Conservation (phyloP, 1,140 invertebrate species). For the Drosophila subpulchrella region DNA sequence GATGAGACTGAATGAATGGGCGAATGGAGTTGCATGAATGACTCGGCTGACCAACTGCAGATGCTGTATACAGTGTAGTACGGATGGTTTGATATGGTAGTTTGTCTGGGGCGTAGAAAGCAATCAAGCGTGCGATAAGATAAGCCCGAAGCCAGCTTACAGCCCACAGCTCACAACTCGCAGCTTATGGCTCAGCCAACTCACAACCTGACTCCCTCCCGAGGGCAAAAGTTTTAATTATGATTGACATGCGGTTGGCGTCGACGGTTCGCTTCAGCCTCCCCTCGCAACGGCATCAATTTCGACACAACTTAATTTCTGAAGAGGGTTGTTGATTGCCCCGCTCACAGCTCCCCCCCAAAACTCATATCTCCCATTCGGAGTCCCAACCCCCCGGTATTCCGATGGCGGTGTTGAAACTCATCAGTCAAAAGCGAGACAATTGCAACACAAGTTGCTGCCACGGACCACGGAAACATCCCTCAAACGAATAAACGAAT, state of each 20-base stretch:
- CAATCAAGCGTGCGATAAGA: conserved; percentile 77
- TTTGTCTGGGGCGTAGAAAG: conserved; percentile 48
- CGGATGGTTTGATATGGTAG: not conserved
- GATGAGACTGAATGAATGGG: conserved; percentile 44
- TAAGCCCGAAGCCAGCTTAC: conserved; percentile 54
- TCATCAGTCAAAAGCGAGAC: conserved; percentile 77
- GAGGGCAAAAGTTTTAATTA: conserved; percentile 72
- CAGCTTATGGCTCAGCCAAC: not conserved
- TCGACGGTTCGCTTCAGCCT: conserved; percentile 16
- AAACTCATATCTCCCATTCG: not conserved
- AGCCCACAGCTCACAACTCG: conserved; percentile 13
- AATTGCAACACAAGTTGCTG: conserved; percentile 71
- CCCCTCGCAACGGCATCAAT: conserved; percentile 68
- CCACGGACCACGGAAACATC: conserved; percentile 59
- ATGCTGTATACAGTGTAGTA: conserved; percentile 16
- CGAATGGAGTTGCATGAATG: conserved; percentile 53
- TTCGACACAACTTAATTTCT: conserved; percentile 80
- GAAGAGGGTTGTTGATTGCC: conserved; percentile 78
- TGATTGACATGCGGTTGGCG: conserved; percentile 78
- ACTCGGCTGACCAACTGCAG: conserved; percentile 43
- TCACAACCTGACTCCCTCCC: conserved; percentile 10
- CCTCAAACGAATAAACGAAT: conserved; percentile 20
- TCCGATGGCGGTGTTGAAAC: conserved; percentile 59
- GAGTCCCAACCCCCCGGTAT: not conserved
- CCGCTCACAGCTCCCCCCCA: conserved; percentile 10